These are phyloP conservation scores for Hydrolagus affinis DNA, from an alignment of 2,113 vertebrate genomes.

Conservation along the genomic window DNA sequence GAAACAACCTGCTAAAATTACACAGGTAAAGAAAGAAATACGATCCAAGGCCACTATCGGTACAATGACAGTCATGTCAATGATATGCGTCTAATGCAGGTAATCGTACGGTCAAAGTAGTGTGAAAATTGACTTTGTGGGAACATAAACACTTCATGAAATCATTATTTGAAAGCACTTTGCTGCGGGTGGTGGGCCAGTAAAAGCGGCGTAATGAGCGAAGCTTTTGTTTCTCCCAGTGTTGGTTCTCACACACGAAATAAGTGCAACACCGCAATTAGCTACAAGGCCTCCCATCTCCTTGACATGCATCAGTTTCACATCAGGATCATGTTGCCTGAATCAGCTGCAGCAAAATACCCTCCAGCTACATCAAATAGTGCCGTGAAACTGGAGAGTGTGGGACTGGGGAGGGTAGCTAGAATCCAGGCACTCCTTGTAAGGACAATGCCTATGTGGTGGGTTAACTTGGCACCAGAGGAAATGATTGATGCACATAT, in stretches of 20 bases:
- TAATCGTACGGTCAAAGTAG: constrained; percentile 9
- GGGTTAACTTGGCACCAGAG: background rate
- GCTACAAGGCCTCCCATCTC: constrained; percentile 22
- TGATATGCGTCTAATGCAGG: background rate
- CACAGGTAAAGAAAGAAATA: background rate
- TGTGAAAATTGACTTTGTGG: constrained; percentile 8
- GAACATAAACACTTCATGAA: background rate
- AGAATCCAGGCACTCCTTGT: background rate
- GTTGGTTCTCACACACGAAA: constrained; percentile 1
- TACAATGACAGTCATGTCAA: background rate
- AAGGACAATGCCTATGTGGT: background rate
- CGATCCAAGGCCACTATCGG: background rate
- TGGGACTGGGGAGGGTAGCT: background rate
- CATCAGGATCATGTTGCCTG: background rate
- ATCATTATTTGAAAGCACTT: constrained; percentile 17
- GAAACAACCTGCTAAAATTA: background rate
- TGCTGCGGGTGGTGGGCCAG: background rate
- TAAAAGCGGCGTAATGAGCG: constrained; percentile 2
- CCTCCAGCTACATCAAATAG: constrained; percentile 16
- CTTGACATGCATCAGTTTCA: constrained; percentile 23
- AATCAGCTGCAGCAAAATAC: constrained; percentile 28
- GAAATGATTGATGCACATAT: background rate
- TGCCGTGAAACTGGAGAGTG: background rate
- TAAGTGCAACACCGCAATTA: constrained; percentile 3
- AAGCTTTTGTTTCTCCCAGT: constrained; percentile 25